Conservation (phyloP, 2,888 invertebrate species). For the Criorhina ranunculi region DNA sequence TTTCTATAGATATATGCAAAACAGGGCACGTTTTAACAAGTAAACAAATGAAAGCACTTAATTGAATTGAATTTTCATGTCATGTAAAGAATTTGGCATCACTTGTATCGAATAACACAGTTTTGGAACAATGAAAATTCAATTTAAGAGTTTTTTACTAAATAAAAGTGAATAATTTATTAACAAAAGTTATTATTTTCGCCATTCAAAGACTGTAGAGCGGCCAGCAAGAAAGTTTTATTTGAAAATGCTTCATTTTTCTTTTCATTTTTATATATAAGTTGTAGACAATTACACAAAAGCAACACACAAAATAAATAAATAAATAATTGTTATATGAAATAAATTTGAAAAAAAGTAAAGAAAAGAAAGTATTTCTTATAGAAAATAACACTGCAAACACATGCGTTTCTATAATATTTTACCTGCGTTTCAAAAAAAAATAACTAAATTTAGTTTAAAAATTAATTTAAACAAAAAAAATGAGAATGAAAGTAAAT, state of each 20-base stretch:
- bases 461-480: conserved; percentile 13
- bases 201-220: conserved; percentile 69
- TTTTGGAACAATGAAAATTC: conserved; percentile 43
- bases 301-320: conserved; percentile 67
- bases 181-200: conserved; percentile 46
- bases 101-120: not conserved
- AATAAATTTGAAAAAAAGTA: conserved; percentile 11
- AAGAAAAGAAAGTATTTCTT: conserved; percentile 51
- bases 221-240: conserved; percentile 62
- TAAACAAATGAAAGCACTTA: conserved; percentile 79
- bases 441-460: not conserved
- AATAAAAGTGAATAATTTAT: conserved; percentile 60
- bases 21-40: conserved; percentile 78
- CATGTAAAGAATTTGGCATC: conserved; percentile 16
- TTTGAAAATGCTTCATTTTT: not conserved
- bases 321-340: conserved; percentile 19
- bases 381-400: conserved; percentile 78
- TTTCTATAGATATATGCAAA: conserved; percentile 68
- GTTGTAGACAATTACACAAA: conserved; percentile 72
- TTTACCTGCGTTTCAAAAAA: conserved; percentile 51
- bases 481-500: conserved; percentile 22
- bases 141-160: conserved; percentile 36
- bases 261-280: not conserved
- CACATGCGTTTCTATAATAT: conserved; percentile 77
- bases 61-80: conserved; percentile 54